Evolutionary conservation across 2,113 vertebrate genomes (phyloP), one percentile per base, ranked within the genome.

Genomic region (Aix galericulata): DNA sequence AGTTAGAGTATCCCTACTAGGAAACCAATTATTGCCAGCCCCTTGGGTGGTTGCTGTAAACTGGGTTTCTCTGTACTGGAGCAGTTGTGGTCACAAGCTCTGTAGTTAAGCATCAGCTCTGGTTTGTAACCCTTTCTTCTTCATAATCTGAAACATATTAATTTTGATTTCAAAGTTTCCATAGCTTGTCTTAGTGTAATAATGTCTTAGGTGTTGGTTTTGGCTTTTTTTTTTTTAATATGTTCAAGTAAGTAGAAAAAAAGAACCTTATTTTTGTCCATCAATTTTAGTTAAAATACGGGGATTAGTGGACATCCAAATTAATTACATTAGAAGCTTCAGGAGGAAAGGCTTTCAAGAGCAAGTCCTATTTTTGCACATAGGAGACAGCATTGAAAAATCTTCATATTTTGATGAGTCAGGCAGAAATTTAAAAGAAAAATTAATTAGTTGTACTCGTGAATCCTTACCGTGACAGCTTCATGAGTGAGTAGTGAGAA

Each of bases 401-500:
- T 27, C 52, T 63, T 75, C 55, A 12, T 31, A 6, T 32, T 77
- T 46, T 32, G 63, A 55, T 2, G 7, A 95, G 66, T 17, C 6
- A 3, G 56, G 59, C 88, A 91, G 64, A 77, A 78, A 81, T 72
- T 2, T 74, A 17, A 63, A 63, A n/a, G 79, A 13, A 75, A 81
- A 93, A 93, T 72, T 87, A 89, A 95, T 94, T 63, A 77, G 85
- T 32, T 89, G 72, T 88, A 31, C 63, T 88, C 42, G 2, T 16
- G 79, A 94, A 80, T 88, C 85, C 91, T 92, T 72, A 63, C 60
- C 81, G 79, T 83, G 72, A 73, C 64, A 67, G 76, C 80, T 90
- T 53, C 69, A 52, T 29, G 86, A 92, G 95, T 86, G 62, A 86
- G 79, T 62, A 89, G 91, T 90, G 93, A 93, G 95, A 67, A 94